phyloP scores from a whole-genome alignment of 2,888 invertebrate species.

The Thymelicus lineola region DNA sequence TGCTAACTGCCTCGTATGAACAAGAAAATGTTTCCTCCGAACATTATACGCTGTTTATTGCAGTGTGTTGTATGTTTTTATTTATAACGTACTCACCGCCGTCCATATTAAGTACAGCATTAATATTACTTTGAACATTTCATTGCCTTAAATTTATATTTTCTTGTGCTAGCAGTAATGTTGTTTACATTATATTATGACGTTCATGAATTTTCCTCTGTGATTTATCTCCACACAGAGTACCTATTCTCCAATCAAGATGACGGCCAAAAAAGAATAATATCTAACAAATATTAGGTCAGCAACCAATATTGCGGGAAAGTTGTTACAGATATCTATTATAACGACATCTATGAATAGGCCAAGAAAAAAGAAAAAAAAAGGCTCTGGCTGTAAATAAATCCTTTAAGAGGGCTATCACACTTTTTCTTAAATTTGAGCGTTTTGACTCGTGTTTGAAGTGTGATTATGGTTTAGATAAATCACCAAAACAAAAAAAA shows the following conservation, averaged over 20 bases:
- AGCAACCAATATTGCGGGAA: background rate
- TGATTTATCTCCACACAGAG: too few relatives aligned
- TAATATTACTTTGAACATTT: conserved; percentile 11
- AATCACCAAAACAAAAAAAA: too few relatives aligned
- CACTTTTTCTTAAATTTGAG: too few relatives aligned
- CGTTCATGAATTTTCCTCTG: background rate
- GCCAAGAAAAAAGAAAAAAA: background rate
- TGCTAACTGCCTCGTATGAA: conserved; percentile 2
- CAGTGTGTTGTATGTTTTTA: background rate
- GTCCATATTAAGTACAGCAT: conserved; percentile 14
- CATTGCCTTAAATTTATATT: conserved; percentile 11
- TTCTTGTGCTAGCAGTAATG: background rate
- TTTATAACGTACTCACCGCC: conserved; percentile 7
- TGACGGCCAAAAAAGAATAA: background rate
- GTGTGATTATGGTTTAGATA: too few relatives aligned
- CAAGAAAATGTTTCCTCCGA: background rate
- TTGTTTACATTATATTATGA: background rate
- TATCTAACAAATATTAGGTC: background rate
- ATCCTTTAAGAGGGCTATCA: too few relatives aligned
- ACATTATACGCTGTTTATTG: background rate
- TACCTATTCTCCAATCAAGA: background rate
- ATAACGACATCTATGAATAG: background rate
- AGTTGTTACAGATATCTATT: background rate
- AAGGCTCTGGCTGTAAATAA: too few relatives aligned
- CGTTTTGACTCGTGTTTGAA: too few relatives aligned